A percentile compares a stretch with the other conserved stretches of the same genome.
These are phyloP conservation scores for Kryptopterus vitreolus DNA, from an alignment of 2,797 vertebrate genomes.

Conservation along the genomic window DNA sequence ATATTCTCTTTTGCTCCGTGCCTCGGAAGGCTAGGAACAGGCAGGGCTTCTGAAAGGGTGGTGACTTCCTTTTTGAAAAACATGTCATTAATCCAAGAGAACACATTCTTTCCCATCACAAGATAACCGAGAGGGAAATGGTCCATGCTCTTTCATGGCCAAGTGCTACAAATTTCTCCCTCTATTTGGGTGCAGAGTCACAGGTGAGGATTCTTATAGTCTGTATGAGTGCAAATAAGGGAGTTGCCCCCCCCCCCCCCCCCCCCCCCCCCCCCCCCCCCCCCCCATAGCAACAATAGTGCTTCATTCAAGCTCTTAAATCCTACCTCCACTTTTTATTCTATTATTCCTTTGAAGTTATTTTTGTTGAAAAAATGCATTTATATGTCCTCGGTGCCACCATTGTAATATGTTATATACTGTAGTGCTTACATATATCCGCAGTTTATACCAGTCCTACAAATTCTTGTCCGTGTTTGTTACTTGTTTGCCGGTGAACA, in stretches of 20 bases:
- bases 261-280: too few relatives aligned
- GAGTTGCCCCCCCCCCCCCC: too few relatives aligned
- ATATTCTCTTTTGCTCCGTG: conserved; percentile 53
- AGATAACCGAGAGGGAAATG: conserved; percentile 88
- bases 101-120: conserved; percentile 92
- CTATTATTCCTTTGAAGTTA: neutral
- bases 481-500: conserved; percentile 55
- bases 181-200: conserved; percentile 43
- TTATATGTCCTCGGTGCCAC: neutral
- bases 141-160: conserved; percentile 68
- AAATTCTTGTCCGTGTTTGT: conserved; percentile 28
- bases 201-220: conserved; percentile 26
- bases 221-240: neutral
- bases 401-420: neutral
- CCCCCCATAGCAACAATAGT: neutral
- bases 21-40: conserved; percentile 83
- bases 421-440: neutral
- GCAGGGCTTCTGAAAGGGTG: conserved; percentile 90
- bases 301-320: neutral
- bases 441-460: conserved; percentile 36
- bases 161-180: conserved; percentile 58
- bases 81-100: conserved; percentile 95
- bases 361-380: neutral
- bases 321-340: neutral
- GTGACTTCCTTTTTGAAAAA: conserved; percentile 98